Evolutionary conservation across 2,113 vertebrate genomes (phyloP).

Genomic region (Tympanuchus pallidicinctus): DNA sequence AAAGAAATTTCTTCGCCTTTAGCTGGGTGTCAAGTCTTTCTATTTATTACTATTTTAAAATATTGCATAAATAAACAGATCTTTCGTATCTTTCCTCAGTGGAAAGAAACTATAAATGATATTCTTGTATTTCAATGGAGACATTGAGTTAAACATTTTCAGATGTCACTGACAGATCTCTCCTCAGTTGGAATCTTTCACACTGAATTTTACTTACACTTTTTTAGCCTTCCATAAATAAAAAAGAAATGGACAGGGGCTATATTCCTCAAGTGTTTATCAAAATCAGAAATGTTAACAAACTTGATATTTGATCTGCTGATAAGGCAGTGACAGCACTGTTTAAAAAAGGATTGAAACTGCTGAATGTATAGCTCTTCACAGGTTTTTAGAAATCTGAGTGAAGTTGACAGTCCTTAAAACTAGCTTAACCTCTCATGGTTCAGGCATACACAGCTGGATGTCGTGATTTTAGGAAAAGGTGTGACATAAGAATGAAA

Average conservation of each 20-base stretch:
- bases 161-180: background rate
- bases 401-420: background rate
- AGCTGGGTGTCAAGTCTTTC: background rate
- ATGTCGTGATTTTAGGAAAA: background rate
- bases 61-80: background rate
- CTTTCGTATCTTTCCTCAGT: background rate
- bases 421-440: background rate
- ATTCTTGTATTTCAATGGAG: background rate
- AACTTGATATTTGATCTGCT: background rate
- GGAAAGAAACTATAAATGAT: background rate
- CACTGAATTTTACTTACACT: background rate
- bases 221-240: background rate
- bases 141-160: background rate
- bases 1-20: background rate
- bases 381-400: background rate
- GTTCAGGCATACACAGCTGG: background rate
- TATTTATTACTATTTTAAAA: background rate
- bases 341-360: background rate
- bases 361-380: background rate
- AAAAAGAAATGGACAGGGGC: background rate
- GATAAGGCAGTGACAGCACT: background rate
- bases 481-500: background rate
- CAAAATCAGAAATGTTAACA: background rate
- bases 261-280: background rate
- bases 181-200: background rate